A percentile compares a stretch with the other conserved stretches of the same genome.
Conservation (phyloP, 2,113 vertebrate species). For the Ibidorhyncha struthersii region DNA sequence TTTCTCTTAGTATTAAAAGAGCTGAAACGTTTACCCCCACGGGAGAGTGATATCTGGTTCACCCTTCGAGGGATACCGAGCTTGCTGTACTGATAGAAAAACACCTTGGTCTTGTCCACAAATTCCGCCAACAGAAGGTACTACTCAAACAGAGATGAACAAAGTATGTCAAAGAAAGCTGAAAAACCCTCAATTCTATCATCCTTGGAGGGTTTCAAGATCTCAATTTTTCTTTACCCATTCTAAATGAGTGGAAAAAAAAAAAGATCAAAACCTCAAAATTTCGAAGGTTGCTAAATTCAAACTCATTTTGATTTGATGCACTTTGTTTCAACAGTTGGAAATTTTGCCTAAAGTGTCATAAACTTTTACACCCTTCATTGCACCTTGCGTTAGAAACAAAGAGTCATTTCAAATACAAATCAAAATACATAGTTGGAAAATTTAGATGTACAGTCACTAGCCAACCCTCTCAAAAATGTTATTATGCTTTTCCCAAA, state of each 20-base stretch:
- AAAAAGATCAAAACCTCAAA: not conserved
- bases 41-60: not conserved
- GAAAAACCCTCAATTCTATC: not conserved
- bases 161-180: not conserved
- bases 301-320: not conserved
- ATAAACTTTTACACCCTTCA: not conserved
- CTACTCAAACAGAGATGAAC: not conserved
- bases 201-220: not conserved
- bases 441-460: not conserved
- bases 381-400: not conserved
- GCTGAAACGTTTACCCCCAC: not conserved
- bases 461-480: not conserved
- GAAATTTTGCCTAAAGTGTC: not conserved
- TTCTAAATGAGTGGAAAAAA: not conserved
- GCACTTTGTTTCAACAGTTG: not conserved
- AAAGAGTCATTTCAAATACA: not conserved
- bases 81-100: not conserved
- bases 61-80: not conserved
- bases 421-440: not conserved
- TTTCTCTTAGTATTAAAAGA: not conserved
- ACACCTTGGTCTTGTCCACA: not conserved
- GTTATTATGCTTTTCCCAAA: not conserved
- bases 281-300: not conserved
- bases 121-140: not conserved
- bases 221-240: not conserved